These are phyloP conservation scores for Clostera curtula DNA, from an alignment of 2,888 invertebrate species.

Conservation along the genomic window DNA sequence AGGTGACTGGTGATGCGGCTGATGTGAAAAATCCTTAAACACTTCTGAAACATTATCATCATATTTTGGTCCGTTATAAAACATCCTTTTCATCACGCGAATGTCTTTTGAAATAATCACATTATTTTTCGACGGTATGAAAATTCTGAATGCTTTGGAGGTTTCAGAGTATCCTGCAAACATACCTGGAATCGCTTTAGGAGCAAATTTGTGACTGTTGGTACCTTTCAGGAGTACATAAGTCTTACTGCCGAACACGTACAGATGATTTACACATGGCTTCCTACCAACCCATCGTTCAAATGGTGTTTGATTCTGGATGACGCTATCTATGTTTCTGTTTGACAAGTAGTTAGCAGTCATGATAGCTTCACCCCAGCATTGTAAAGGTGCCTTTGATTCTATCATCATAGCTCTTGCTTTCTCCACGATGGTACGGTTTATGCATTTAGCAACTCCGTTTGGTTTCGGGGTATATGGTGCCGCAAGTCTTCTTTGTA, in stretches of 20 bases:
- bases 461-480: background rate
- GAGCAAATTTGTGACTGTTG: no score
- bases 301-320: background rate
- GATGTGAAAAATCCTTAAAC: background rate
- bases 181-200: no score
- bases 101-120: background rate
- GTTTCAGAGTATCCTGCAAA: background rate
- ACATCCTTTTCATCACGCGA: background rate
- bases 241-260: background rate
- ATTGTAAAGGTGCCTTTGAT: background rate
- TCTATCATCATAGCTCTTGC: background rate
- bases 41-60: background rate
- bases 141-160: background rate
- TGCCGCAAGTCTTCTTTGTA: background rate
- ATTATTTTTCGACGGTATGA: background rate
- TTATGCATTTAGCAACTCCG: background rate
- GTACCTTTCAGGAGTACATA: no score
- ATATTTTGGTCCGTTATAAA: background rate
- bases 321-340: background rate
- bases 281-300: background rate
- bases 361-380: background rate
- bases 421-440: background rate
- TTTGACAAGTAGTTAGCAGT: background rate
- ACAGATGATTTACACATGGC: background rate
- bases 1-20: background rate